Conservation (phyloP, 2,113 vertebrate genomes). For the Xyliphius kryptos region DNA sequence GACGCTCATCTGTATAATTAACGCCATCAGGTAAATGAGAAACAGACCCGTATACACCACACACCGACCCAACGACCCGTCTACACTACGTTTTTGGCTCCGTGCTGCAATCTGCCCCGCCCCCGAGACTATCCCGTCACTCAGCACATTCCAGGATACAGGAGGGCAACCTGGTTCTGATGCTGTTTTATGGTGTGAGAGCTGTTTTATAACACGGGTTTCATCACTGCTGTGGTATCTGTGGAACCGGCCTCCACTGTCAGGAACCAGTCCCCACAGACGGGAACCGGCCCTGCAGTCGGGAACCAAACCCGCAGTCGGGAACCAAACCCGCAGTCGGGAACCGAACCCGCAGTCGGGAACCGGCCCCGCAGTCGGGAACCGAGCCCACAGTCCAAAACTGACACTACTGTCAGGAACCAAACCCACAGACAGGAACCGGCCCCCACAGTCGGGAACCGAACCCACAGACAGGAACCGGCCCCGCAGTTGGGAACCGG, state of each 20-base stretch:
- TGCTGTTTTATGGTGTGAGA: slow-evolving; percentile 44
- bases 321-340: too few relatives aligned
- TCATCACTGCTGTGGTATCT: slow-evolving; percentile 10
- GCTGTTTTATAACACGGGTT: slow-evolving; percentile 50
- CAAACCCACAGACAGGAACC: too few relatives aligned
- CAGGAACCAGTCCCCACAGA: slow-evolving; percentile 28
- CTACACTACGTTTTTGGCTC: slow-evolving; percentile 31
- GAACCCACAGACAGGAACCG: too few relatives aligned
- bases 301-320: too few relatives aligned
- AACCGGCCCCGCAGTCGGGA: too few relatives aligned
- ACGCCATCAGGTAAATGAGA: slow-evolving; percentile 28
- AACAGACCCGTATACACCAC: slow-evolving; percentile 20
- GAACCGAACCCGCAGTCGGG: too few relatives aligned
- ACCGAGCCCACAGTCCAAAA: too few relatives aligned
- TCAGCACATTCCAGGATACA: slow-evolving; percentile 57
- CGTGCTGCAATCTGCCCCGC: slow-evolving; percentile 33
- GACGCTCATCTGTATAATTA: slow-evolving; percentile 23
- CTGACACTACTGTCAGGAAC: too few relatives aligned
- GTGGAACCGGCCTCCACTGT: slow-evolving; percentile 17
- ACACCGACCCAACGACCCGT: slow-evolving; percentile 24
- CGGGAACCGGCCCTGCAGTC: too few relatives aligned
- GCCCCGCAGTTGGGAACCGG: too few relatives aligned
- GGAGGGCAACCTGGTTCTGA: slow-evolving; percentile 41
- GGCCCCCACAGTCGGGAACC: too few relatives aligned
- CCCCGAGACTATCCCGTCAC: slow-evolving; percentile 37